Conservation (phyloP, 2,888 invertebrate genomes). For the Trissoscelio sp. region DNA sequence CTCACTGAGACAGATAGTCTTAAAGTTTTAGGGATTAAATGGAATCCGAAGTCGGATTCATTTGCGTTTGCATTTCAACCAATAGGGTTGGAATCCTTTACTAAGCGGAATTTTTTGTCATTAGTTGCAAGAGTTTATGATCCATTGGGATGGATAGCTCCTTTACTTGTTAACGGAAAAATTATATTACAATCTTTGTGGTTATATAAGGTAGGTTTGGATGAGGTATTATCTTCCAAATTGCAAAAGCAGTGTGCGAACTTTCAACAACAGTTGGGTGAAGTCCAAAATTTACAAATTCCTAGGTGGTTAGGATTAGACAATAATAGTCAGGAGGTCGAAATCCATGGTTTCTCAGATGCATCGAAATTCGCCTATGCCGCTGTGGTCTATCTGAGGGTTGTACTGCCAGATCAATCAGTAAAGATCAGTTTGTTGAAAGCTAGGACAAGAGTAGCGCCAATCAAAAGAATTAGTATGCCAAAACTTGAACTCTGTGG, state of each 20-base stretch:
- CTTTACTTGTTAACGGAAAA: too few species aligned
- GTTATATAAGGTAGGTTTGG: conserved; percentile 17
- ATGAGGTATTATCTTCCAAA: not conserved
- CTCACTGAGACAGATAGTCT: too few species aligned
- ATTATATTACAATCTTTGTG: conserved; percentile 4
- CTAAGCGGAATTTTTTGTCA: not conserved
- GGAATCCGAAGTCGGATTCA: not conserved
- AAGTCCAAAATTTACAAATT: too few species aligned
- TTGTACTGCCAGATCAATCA: not conserved
- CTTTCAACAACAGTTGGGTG: not conserved
- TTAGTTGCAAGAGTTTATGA: not conserved
- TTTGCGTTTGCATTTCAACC: not conserved
- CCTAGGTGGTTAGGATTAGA: not conserved
- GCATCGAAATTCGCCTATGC: conserved; percentile 17
- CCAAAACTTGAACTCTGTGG: conserved; percentile 38
- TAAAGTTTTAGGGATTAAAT: not conserved
- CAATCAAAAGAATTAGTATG: conserved; percentile 50
- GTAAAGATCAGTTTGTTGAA: too few species aligned
- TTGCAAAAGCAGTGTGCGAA: not conserved
- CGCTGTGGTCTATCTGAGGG: not conserved
- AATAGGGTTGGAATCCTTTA: not conserved
- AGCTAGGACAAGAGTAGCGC: conserved; percentile 60
- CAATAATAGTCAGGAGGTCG: not conserved
- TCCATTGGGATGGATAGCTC: too few species aligned
- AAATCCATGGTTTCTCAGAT: conserved; percentile 17